Percentiles rank a stretch among this genome's conserved stretches.
Evolutionary conservation across 2,888 invertebrate species (phyloP).

Genomic region (Dione juno): DNA sequence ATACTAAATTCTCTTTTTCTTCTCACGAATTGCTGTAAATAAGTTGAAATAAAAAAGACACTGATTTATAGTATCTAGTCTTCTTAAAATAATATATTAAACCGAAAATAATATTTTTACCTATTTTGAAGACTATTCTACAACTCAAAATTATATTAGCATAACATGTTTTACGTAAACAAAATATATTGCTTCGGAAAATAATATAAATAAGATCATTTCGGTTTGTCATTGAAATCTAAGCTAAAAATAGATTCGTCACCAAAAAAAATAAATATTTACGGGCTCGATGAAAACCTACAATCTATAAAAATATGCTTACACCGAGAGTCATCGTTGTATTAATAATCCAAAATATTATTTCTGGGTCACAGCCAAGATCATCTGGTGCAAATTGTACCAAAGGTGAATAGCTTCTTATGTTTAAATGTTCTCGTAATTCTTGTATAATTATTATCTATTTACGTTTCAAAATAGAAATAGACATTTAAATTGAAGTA

Average conservation of each 20-base stretch:
- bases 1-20: too few species aligned
- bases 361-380: conserved; percentile 48
- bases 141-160: too few species aligned
- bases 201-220: not conserved
- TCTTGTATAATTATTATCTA: conserved; percentile 4
- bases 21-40: too few species aligned
- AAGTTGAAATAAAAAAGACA: too few species aligned
- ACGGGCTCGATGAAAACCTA: not conserved
- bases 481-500: too few species aligned
- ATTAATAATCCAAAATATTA: conserved; percentile 44
- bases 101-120: too few species aligned
- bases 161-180: not conserved
- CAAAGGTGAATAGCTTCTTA: conserved; percentile 41
- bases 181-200: not conserved
- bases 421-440: conserved; percentile 4
- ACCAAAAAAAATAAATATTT: not conserved
- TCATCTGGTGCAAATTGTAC: conserved; percentile 34
- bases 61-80: too few species aligned
- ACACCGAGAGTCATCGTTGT: conserved; percentile 31
- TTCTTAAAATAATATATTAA: too few species aligned
- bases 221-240: not conserved
- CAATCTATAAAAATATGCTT: conserved; percentile 32
- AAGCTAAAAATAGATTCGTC: not conserved
- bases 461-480: not conserved
- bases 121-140: too few species aligned